Conservation (phyloP, 2,888 invertebrate genomes). For the Pachymerium ferrugineum region DNA sequence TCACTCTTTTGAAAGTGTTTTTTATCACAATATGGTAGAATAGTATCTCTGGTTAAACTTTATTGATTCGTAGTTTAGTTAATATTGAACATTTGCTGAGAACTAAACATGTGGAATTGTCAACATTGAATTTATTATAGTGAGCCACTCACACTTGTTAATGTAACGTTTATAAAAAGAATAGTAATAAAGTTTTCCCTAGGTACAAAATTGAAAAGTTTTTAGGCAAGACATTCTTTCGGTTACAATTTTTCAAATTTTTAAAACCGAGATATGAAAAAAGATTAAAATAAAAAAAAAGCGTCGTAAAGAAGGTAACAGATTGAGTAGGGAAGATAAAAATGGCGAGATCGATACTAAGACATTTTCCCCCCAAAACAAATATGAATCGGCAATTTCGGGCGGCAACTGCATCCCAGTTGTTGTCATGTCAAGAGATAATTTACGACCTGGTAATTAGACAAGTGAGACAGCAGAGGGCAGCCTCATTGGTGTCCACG, state of each 20-base stretch:
- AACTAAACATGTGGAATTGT: too few relatives aligned
- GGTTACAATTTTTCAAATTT: not conserved
- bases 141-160: too few relatives aligned
- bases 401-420: conserved; percentile 3
- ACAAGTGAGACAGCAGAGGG: conserved; percentile 14
- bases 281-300: not conserved
- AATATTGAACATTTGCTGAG: too few relatives aligned
- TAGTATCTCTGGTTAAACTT: too few relatives aligned
- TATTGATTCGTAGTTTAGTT: too few relatives aligned
- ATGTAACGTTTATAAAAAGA: too few relatives aligned
- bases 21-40: too few relatives aligned
- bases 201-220: conserved; percentile 3
- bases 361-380: conserved; percentile 3
- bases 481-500: conserved; percentile 6
- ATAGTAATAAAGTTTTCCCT: too few relatives aligned
- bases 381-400: conserved; percentile 10
- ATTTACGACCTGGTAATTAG: conserved; percentile 14
- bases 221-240: not conserved
- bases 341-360: conserved; percentile 15
- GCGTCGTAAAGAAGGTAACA: conserved; percentile 13
- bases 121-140: too few relatives aligned
- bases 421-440: not conserved
- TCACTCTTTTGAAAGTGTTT: too few relatives aligned
- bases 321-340: conserved; percentile 6
- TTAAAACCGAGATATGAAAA: not conserved